phyloP scores from a whole-genome alignment of 1,140 invertebrate genomes.

The Aphelenchoides fujianensis region DNA sequence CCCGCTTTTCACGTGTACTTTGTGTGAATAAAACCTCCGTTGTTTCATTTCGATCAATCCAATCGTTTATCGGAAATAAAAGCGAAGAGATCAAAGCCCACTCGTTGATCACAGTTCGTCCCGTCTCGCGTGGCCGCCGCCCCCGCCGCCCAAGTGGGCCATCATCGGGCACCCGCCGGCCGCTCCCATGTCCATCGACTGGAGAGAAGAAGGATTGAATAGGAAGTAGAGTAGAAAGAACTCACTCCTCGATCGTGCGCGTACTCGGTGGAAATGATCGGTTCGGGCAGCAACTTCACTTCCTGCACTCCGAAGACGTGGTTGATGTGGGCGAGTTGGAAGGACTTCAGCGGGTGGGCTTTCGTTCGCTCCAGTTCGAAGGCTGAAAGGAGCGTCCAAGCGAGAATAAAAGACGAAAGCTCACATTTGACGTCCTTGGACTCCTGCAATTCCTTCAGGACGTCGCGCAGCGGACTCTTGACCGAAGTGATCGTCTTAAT shows the following conservation, averaged over 20 bases:
- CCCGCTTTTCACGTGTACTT: not conserved
- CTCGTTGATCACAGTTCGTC: conserved; percentile 35
- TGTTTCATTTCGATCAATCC: too few species aligned
- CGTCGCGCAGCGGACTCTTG: not conserved
- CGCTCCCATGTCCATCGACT: conserved; percentile 23
- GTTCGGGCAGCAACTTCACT: conserved; percentile 37
- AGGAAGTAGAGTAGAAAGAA: not conserved
- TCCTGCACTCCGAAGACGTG: conserved; percentile 42
- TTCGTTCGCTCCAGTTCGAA: conserved; percentile 16
- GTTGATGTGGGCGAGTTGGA: conserved; percentile 45
- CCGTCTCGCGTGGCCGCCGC: conserved; percentile 8
- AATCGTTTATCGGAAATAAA: not conserved
- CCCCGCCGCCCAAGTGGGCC: conserved; percentile 32
- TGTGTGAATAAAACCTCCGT: not conserved
- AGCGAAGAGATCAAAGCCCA: not conserved
- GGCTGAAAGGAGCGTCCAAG: conserved; percentile 20
- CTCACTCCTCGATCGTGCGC: conserved; percentile 1
- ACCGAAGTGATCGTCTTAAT: not conserved
- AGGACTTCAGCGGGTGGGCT: conserved; percentile 33
- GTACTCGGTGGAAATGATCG: conserved; percentile 8
- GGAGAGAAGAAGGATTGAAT: conserved; percentile 18
- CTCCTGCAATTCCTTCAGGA: not conserved
- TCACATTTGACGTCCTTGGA: not conserved
- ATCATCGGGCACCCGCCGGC: conserved; percentile 50
- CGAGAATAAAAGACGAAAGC: not conserved